Conservation (phyloP, 2,888 invertebrate genomes). For the Tiliacea citrago region DNA sequence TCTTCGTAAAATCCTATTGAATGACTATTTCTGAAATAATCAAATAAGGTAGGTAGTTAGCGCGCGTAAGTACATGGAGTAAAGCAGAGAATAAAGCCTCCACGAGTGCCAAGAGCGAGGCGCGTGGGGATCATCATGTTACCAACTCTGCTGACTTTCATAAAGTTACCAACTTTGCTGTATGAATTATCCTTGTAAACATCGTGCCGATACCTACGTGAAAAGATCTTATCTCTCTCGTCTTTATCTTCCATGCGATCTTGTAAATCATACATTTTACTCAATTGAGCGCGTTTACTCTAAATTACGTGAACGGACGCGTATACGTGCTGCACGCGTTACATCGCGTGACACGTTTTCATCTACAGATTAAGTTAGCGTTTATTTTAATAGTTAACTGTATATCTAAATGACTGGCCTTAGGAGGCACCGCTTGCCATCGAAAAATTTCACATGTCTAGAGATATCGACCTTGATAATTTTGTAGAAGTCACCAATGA, state of each 20-base stretch:
- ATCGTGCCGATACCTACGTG: neutral
- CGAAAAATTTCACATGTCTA: neutral
- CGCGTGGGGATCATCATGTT: too few species aligned
- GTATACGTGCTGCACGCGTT: constrained; percentile 40
- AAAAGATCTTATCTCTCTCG: constrained; percentile 12
- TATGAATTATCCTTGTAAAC: neutral
- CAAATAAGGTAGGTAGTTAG: too few species aligned
- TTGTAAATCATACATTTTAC: constrained; percentile 32
- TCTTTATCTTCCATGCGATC: constrained; percentile 11
- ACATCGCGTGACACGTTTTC: constrained; percentile 13
- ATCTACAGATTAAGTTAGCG: constrained; percentile 8
- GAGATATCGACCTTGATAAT: neutral
- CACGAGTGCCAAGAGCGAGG: neutral
- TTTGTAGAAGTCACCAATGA: neutral
- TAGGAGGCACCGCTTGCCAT: neutral
- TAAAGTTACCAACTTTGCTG: neutral
- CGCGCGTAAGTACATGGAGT: too few species aligned
- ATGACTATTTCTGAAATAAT: too few species aligned
- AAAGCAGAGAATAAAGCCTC: too few species aligned
- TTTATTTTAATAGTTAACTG: constrained; percentile 16
- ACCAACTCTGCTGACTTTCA: too few species aligned
- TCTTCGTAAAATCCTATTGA: too few species aligned
- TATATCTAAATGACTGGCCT: neutral
- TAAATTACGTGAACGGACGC: constrained; percentile 40
- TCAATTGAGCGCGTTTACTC: constrained; percentile 9